Percentiles rank a stretch among this genome's conserved stretches.
Conservation (phyloP, 1,140 invertebrate species). For the Caligus rogercresseyi region DNA sequence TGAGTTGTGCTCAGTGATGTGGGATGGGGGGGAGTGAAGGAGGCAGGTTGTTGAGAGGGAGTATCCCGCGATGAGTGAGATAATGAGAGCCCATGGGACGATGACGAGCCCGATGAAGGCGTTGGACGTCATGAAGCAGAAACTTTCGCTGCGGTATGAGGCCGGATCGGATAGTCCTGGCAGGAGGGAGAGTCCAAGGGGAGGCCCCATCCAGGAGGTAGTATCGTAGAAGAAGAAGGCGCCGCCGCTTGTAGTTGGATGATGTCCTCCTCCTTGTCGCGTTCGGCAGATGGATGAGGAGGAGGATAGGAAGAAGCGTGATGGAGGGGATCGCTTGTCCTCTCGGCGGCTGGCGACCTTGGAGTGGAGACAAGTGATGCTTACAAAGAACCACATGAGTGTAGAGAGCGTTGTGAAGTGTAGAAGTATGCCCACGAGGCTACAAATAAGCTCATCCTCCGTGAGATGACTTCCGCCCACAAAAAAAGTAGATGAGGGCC, state of each 20-base stretch:
- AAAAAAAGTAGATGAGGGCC: conserved; percentile 1
- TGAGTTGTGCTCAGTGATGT: background rate
- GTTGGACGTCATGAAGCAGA: background rate
- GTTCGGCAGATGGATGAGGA: background rate
- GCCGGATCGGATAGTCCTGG: background rate
- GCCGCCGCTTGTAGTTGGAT: too few species aligned
- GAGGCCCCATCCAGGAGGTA: background rate
- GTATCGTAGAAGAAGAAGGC: background rate
- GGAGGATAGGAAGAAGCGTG: background rate
- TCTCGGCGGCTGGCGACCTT: background rate
- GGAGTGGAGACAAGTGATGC: background rate
- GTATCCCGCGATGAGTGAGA: background rate
- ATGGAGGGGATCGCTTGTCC: background rate
- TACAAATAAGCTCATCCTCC: conserved; percentile 1
- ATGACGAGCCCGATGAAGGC: background rate
- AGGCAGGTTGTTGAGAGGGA: conserved; percentile 3
- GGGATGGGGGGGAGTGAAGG: background rate
- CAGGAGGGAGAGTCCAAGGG: background rate
- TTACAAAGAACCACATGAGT: conserved; percentile 9
- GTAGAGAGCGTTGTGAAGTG: conserved; percentile 5
- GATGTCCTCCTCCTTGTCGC: too few species aligned
- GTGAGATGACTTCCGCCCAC: background rate
- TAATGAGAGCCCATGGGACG: conserved; percentile 2
- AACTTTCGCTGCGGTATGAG: background rate
- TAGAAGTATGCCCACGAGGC: background rate